These are phyloP conservation scores for Stegastes partitus DNA, from an alignment of 2,113 vertebrate genomes.

Conservation along the genomic window DNA sequence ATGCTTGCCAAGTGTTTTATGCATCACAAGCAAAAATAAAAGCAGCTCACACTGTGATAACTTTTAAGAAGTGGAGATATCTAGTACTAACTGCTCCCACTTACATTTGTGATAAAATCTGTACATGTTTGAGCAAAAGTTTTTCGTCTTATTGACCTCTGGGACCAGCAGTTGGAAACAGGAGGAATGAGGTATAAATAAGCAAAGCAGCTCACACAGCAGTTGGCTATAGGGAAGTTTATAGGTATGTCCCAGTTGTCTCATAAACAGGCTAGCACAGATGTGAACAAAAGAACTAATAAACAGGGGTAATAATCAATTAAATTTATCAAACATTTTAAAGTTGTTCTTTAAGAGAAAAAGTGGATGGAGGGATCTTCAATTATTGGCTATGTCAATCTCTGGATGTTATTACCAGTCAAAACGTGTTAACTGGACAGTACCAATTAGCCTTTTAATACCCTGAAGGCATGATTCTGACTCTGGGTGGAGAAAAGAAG, in stretches of 20 bases:
- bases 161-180: constrained; percentile 12
- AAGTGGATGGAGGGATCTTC: constrained; percentile 21
- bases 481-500: constrained; percentile 13
- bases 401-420: constrained; percentile 54
- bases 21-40: too few species aligned
- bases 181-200: background rate
- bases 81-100: constrained; percentile 24
- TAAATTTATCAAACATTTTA: background rate
- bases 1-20: background rate
- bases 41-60: too few species aligned
- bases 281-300: constrained; percentile 5
- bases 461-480: constrained; percentile 24
- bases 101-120: too few species aligned
- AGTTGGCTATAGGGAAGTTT: too few species aligned
- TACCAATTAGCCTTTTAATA: constrained; percentile 60
- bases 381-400: constrained; percentile 42
- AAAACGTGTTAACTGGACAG: constrained; percentile 56
- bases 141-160: constrained; percentile 28
- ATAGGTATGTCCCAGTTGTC: too few species aligned
- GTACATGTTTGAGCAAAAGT: constrained; percentile 2
- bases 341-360: background rate
- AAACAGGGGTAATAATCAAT: constrained; percentile 1
- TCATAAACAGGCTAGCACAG: background rate
- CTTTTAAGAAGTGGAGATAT: constrained; percentile 6
- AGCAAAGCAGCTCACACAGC: too few species aligned